A percentile compares a stretch with the other conserved stretches of the same genome.
These are phyloP conservation scores for Seladonia tumulorum DNA, from an alignment of 2,888 invertebrate genomes.

Conservation along the genomic window DNA sequence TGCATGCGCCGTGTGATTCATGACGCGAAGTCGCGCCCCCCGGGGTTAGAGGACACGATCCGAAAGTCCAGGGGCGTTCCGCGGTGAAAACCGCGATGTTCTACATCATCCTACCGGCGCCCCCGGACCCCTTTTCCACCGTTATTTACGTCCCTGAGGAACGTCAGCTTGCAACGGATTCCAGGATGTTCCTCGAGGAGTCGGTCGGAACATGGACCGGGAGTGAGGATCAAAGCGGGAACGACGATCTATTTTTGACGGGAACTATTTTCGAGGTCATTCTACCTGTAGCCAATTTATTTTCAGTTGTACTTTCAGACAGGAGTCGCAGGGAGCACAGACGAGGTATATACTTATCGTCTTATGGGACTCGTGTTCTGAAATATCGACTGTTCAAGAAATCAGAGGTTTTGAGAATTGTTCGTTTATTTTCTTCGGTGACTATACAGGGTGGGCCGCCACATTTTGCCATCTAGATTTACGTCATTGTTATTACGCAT, in stretches of 20 bases:
- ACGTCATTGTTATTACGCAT: no score
- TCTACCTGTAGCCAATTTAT: no score
- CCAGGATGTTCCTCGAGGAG: conserved; percentile 40
- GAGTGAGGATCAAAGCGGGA: conserved; percentile 51
- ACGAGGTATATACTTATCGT: no score
- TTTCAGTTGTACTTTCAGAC: no score
- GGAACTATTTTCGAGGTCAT: neutral
- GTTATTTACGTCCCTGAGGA: conserved; percentile 64
- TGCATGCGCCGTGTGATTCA: conserved; percentile 69
- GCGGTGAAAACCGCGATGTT: conserved; percentile 67
- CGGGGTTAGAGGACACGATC: conserved; percentile 63
- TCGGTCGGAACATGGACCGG: neutral
- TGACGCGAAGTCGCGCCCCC: conserved; percentile 63
- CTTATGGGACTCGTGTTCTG: no score
- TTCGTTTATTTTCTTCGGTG: no score
- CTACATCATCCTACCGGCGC: conserved; percentile 48
- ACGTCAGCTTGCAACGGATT: conserved; percentile 12
- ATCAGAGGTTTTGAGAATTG: no score
- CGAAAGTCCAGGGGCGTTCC: conserved; percentile 70
- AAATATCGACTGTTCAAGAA: no score
- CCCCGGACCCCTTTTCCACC: conserved; percentile 33
- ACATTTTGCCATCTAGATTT: no score
- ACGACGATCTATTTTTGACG: conserved; percentile 46
- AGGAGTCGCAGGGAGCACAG: no score
- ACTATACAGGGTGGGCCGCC: no score